Conservation (phyloP, 2,797 vertebrate genomes). For the Macropodus opercularis region DNA sequence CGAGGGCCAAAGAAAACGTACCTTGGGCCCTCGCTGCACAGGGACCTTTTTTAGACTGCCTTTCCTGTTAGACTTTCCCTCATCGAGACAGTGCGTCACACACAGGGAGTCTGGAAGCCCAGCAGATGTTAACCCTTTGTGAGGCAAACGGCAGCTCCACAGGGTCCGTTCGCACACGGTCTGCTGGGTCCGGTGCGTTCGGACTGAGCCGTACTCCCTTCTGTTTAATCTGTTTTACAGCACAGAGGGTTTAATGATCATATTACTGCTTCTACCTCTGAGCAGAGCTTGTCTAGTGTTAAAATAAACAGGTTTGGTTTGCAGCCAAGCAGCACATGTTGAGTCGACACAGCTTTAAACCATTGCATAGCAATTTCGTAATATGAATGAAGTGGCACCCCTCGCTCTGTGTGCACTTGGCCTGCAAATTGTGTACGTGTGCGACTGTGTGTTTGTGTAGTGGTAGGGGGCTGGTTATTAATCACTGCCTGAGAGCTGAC, state of each 20-base stretch:
- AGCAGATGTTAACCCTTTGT: slow-evolving; percentile 78
- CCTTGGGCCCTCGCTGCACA: slow-evolving; percentile 75
- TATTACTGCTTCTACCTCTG: slow-evolving; percentile 64
- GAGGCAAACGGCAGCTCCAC: slow-evolving; percentile 57
- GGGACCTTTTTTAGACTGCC: slow-evolving; percentile 81
- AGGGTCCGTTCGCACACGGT: slow-evolving; percentile 63
- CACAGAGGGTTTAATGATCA: slow-evolving; percentile 71
- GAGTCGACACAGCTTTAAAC: slow-evolving; percentile 35
- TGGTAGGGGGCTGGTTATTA: slow-evolving; percentile 73
- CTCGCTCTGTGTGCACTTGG: slow-evolving; percentile 31
- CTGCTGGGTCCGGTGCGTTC: slow-evolving; percentile 60
- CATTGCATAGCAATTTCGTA: slow-evolving; percentile 57
- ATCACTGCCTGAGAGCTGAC: slow-evolving; percentile 81
- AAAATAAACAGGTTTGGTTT: slow-evolving; percentile 51
- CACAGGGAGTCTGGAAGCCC: slow-evolving; percentile 68
- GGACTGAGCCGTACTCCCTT: slow-evolving; percentile 62
- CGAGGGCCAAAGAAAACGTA: slow-evolving; percentile 83
- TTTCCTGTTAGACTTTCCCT: slow-evolving; percentile 83
- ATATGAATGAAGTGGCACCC: slow-evolving; percentile 44
- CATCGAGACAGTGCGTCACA: slow-evolving; percentile 85
- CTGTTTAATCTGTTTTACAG: slow-evolving; percentile 78
- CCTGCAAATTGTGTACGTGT: slow-evolving; percentile 19
- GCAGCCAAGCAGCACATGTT: slow-evolving; percentile 47
- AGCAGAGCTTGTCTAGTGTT: slow-evolving; percentile 51
- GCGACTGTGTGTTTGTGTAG: slow-evolving; percentile 33